Conservation (phyloP, 2,113 vertebrate genomes). For the rabbit (Oryctolagus cuniculus) region DNA sequence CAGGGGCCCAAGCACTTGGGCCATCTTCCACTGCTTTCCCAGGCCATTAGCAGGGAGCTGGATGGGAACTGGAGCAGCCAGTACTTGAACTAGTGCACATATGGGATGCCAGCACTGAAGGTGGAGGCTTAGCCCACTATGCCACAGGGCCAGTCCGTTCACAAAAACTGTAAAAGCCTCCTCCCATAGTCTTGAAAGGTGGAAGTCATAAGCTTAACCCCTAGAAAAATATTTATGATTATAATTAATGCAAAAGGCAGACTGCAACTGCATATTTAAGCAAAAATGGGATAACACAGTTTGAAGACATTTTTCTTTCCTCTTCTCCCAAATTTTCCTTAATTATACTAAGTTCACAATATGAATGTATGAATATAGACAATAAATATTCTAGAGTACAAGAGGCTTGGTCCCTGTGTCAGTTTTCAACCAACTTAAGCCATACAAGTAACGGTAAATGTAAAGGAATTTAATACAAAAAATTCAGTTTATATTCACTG, state of each 20-base stretch:
- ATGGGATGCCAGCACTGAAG: too few relatives aligned
- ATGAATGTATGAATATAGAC: neutral
- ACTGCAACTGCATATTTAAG: neutral
- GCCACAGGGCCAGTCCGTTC: too few relatives aligned
- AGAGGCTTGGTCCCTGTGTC: neutral
- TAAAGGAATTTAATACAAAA: neutral
- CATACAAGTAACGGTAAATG: neutral
- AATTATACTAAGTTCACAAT: neutral
- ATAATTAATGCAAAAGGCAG: neutral
- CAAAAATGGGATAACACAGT: neutral
- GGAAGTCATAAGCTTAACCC: neutral
- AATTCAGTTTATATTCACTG: neutral
- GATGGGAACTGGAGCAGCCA: too few relatives aligned
- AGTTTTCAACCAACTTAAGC: neutral
- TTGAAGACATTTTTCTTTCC: neutral
- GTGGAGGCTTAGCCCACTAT: too few relatives aligned
- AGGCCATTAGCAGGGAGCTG: too few relatives aligned
- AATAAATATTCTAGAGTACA: neutral
- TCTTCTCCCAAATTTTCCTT: conserved; percentile 24
- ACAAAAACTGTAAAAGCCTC: too few relatives aligned
- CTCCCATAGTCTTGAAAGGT: neutral
- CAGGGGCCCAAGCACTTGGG: too few relatives aligned
- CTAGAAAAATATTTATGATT: neutral
- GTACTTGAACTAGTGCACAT: too few relatives aligned
- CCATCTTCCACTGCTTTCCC: too few relatives aligned